Percentiles rank a stretch among this genome's conserved stretches.
Evolutionary conservation across 2,888 invertebrate species (phyloP).

Genomic region (Xanthorhoe designata): DNA sequence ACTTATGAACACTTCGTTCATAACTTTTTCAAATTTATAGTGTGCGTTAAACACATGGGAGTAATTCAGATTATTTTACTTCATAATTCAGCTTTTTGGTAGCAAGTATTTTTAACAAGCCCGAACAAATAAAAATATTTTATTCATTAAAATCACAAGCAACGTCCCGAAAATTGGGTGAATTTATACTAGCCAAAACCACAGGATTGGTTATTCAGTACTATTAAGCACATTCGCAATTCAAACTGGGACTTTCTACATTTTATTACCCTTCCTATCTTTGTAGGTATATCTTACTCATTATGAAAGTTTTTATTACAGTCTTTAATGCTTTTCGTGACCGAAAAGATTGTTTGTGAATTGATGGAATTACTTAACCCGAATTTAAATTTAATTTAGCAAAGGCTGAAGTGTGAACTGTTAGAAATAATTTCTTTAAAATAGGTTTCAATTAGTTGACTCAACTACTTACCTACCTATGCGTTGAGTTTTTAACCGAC

Average conservation of each 20-base stretch:
- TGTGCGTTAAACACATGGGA: background rate
- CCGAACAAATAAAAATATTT: background rate
- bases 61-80: background rate
- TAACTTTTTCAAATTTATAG: background rate
- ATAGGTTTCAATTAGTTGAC: slow-evolving; percentile 4
- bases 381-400: slow-evolving; percentile 16
- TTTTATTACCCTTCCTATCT: slow-evolving; percentile 4
- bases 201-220: background rate
- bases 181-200: background rate
- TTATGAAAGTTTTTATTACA: slow-evolving; percentile 21
- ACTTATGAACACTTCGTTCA: background rate
- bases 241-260: slow-evolving; percentile 2
- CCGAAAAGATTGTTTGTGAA: slow-evolving; percentile 14
- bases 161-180: background rate
- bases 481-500: background rate
- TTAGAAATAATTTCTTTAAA: background rate
- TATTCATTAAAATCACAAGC: background rate
- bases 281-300: slow-evolving; percentile 5
- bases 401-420: slow-evolving; percentile 1
- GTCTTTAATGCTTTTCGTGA: slow-evolving; percentile 15
- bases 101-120: background rate
- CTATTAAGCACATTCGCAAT: background rate
- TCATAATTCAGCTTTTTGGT: background rate
- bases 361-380: slow-evolving; percentile 16
- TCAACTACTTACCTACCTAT: slow-evolving; percentile 15